phyloP scores from a whole-genome alignment of 2,113 vertebrate genomes.

The Lepus americanus region DNA sequence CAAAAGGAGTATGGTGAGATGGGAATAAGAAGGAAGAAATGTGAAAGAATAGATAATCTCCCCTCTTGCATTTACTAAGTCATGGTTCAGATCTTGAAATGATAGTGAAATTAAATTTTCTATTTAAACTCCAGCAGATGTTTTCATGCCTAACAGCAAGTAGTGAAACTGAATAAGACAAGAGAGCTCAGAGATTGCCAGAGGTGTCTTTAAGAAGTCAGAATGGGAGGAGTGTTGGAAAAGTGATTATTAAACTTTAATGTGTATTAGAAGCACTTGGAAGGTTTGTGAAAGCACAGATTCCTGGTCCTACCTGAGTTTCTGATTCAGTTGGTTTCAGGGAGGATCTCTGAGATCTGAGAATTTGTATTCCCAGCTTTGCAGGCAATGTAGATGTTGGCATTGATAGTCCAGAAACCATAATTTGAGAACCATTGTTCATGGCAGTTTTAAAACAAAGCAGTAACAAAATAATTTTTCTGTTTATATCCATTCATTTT shows the following conservation, averaged over 20 bases:
- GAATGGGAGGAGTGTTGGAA: background rate
- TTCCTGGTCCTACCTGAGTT: background rate
- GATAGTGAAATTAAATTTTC: background rate
- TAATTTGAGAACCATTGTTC: background rate
- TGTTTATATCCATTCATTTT: background rate
- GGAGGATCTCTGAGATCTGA: background rate
- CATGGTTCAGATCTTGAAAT: background rate
- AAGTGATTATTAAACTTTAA: background rate
- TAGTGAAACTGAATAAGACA: background rate
- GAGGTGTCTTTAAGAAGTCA: background rate
- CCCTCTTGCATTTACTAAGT: background rate
- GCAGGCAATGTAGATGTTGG: background rate
- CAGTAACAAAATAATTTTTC: background rate
- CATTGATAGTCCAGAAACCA: background rate
- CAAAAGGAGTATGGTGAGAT: background rate
- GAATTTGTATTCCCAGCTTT: conserved; percentile 7
- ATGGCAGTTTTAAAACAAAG: background rate
- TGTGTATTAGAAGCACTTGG: background rate
- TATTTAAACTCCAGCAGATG: background rate
- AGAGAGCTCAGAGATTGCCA: conserved; percentile 2
- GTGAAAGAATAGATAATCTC: background rate
- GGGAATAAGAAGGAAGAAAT: background rate
- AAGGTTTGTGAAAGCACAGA: background rate
- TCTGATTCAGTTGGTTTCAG: background rate
- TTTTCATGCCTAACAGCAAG: conserved; percentile 11